A percentile compares a stretch with the other conserved stretches of the same genome.
These are phyloP conservation scores for Brachypodius melanocephalos DNA, from an alignment of 2,113 vertebrate genomes.

Conservation along the genomic window DNA sequence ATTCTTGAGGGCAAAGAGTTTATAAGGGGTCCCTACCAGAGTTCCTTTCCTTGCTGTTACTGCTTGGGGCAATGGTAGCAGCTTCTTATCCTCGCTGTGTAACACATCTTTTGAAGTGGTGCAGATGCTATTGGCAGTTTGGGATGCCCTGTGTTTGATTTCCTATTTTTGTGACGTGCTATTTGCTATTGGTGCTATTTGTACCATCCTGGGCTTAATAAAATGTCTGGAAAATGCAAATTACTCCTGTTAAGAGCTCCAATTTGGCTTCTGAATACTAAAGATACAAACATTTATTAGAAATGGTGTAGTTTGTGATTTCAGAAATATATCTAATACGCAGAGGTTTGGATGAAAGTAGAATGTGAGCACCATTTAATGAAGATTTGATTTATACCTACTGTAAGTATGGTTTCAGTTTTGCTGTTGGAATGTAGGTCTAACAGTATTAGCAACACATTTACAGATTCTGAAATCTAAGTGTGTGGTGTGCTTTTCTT, in stretches of 20 bases:
- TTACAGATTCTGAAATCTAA: not conserved
- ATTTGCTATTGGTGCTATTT: not conserved
- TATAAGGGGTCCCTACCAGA: not conserved
- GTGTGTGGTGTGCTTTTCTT: not conserved
- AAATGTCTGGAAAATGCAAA: not conserved
- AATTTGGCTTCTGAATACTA: not conserved
- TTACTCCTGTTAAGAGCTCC: not conserved
- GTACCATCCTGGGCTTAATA: not conserved
- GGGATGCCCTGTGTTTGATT: not conserved
- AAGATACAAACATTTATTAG: not conserved
- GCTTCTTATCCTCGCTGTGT: not conserved
- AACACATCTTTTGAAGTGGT: not conserved
- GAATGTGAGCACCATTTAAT: not conserved
- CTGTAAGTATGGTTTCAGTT: not conserved
- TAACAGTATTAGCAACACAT: not conserved
- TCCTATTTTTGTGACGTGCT: not conserved
- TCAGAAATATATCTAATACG: not conserved
- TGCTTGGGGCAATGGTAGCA: not conserved
- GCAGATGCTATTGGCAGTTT: not conserved
- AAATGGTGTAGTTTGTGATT: not conserved
- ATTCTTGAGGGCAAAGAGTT: not conserved
- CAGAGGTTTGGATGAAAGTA: not conserved
- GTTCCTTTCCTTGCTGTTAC: not conserved
- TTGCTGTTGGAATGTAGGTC: not conserved
- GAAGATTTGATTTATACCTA: not conserved